Evolutionary conservation across 2,888 invertebrate species (phyloP).

Genomic region (Microchrysa polita): DNA sequence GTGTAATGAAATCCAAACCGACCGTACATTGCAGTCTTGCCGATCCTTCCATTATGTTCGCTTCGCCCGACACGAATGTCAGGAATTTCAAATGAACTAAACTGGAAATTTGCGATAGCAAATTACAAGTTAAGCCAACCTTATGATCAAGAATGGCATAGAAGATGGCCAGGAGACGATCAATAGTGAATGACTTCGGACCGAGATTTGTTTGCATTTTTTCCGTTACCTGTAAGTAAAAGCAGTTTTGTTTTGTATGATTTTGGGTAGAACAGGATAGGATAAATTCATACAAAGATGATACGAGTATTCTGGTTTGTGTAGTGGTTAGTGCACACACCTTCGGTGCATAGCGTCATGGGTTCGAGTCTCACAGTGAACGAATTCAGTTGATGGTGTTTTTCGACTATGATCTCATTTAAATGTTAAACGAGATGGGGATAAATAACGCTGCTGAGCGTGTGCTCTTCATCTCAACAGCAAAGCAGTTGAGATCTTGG

Average conservation of each 20-base stretch:
- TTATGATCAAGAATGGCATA: constrained; percentile 87
- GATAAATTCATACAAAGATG: no score
- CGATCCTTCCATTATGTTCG: constrained; percentile 74
- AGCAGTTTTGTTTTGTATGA: not conserved
- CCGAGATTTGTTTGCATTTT: constrained; percentile 77
- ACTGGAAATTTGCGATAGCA: constrained; percentile 88
- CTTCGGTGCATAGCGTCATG: no score
- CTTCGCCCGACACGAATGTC: constrained; percentile 74
- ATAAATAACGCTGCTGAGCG: no score
- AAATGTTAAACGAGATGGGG: no score
- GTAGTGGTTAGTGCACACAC: no score
- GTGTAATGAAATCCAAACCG: constrained; percentile 80
- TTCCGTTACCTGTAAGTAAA: constrained; percentile 62
- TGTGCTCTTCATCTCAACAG: no score
- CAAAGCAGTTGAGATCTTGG: no score
- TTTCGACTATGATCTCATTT: no score
- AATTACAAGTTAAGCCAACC: constrained; percentile 84
- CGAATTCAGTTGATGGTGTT: no score
- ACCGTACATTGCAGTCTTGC: constrained; percentile 90
- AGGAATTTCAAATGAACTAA: constrained; percentile 85
- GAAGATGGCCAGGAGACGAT: constrained; percentile 86
- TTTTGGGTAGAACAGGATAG: no score
- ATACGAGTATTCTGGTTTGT: no score
- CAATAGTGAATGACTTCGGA: constrained; percentile 84
- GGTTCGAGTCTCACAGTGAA: no score